Conservation (phyloP, 2,888 invertebrate genomes). For the Parthenolecanium corni region DNA sequence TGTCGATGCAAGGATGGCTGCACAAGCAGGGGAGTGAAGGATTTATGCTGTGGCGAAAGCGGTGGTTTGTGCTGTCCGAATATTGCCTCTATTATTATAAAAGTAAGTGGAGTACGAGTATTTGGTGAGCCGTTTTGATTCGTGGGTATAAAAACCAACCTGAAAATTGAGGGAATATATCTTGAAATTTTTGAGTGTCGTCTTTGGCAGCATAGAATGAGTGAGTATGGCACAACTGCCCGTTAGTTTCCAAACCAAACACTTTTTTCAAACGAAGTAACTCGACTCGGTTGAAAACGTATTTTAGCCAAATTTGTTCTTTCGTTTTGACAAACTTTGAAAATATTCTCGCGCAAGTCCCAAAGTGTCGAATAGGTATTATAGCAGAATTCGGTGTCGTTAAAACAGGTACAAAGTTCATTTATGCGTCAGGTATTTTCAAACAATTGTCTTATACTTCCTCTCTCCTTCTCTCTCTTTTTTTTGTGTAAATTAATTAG, state of each 20-base stretch:
- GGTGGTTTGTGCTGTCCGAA: conserved; percentile 89
- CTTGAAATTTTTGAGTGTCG: neutral
- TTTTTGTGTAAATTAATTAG: neutral
- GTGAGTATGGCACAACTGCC: neutral
- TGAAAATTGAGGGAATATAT: too few species aligned
- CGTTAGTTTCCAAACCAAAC: too few species aligned
- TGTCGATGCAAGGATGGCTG: conserved; percentile 77
- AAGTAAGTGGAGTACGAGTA: conserved; percentile 54
- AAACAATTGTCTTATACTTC: neutral
- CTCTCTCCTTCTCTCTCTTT: neutral
- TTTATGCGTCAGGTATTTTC: neutral
- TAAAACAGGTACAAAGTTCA: too few species aligned
- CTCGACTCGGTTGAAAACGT: too few species aligned
- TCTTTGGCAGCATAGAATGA: neutral
- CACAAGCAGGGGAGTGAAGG: conserved; percentile 89
- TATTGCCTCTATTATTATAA: conserved; percentile 91
- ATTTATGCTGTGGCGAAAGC: conserved; percentile 83
- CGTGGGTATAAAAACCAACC: too few species aligned
- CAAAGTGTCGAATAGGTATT: too few species aligned
- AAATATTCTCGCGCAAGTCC: too few species aligned
- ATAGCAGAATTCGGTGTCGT: too few species aligned
- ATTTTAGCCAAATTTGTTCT: too few species aligned
- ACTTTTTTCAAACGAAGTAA: too few species aligned
- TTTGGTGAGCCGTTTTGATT: too few species aligned
- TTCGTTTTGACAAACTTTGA: too few species aligned